Conservation (phyloP, 2,888 invertebrate genomes). For the Mythimna vitellina region DNA sequence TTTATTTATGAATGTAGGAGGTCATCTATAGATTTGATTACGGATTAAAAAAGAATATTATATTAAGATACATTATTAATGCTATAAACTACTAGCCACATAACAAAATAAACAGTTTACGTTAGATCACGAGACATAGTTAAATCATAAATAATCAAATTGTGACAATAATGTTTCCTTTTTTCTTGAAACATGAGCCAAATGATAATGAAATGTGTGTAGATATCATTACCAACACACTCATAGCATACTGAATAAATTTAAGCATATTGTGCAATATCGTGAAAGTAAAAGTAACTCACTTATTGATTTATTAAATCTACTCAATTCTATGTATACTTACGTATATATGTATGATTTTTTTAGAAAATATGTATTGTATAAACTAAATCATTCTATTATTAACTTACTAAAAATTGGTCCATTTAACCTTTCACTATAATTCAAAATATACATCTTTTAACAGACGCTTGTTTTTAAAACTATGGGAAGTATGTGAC, state of each 20-base stretch:
- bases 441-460: background rate
- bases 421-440: background rate
- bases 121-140: too few relatives aligned
- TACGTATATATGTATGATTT: too few relatives aligned
- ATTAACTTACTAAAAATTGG: background rate
- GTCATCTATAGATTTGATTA: background rate
- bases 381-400: background rate
- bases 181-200: background rate
- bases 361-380: too few relatives aligned
- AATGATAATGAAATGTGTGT: background rate
- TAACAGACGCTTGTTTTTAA: background rate
- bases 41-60: background rate
- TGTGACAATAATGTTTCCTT: too few relatives aligned
- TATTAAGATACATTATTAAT: background rate
- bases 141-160: too few relatives aligned
- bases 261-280: background rate
- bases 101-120: too few relatives aligned
- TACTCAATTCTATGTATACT: too few relatives aligned
- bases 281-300: background rate
- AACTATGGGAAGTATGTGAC: constrained; percentile 41
- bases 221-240: background rate
- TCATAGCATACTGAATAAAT: background rate
- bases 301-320: background rate
- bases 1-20: background rate
- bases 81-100: background rate